Conservation (phyloP, 2,888 invertebrate genomes). For the Beris morrisii region DNA sequence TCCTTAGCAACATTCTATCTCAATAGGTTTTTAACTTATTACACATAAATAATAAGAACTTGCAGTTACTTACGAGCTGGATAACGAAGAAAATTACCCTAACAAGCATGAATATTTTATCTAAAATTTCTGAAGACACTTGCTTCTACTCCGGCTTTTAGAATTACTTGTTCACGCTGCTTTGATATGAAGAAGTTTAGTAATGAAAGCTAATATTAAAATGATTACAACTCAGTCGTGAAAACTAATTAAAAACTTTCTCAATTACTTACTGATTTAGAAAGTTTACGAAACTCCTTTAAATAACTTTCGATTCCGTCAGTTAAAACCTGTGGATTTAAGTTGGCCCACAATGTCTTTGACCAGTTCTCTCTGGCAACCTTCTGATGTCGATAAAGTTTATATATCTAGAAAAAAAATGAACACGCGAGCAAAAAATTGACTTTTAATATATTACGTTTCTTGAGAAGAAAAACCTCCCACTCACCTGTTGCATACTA, state of each 20-base stretch:
- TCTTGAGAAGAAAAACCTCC: background rate
- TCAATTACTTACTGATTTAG: slow-evolving; percentile 61
- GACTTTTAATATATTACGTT: background rate
- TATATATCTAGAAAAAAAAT: slow-evolving; percentile 61
- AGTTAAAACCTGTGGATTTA: slow-evolving; percentile 80
- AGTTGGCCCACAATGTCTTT: slow-evolving; percentile 82
- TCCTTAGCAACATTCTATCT: too few relatives aligned
- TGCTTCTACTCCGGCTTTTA: too few relatives aligned
- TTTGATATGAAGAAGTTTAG: too few relatives aligned
- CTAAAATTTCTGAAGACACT: too few relatives aligned
- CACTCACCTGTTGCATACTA: slow-evolving; percentile 62
- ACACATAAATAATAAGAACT: too few relatives aligned
- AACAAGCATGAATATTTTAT: too few relatives aligned
- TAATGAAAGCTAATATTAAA: too few relatives aligned
- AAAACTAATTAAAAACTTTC: slow-evolving; percentile 13
- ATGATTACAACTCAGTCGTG: too few relatives aligned
- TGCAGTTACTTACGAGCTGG: too few relatives aligned
- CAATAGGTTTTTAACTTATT: too few relatives aligned
- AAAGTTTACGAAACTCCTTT: slow-evolving; percentile 74
- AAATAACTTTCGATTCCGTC: slow-evolving; percentile 86
- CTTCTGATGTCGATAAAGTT: slow-evolving; percentile 77
- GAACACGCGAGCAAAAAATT: background rate
- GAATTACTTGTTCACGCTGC: too few relatives aligned
- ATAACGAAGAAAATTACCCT: too few relatives aligned
- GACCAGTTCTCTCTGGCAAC: slow-evolving; percentile 79